Evolutionary conservation across 1,140 invertebrate species (phyloP), one percentile per base, ranked within the genome.

Genomic region (Monochamus saltuarius): DNA sequence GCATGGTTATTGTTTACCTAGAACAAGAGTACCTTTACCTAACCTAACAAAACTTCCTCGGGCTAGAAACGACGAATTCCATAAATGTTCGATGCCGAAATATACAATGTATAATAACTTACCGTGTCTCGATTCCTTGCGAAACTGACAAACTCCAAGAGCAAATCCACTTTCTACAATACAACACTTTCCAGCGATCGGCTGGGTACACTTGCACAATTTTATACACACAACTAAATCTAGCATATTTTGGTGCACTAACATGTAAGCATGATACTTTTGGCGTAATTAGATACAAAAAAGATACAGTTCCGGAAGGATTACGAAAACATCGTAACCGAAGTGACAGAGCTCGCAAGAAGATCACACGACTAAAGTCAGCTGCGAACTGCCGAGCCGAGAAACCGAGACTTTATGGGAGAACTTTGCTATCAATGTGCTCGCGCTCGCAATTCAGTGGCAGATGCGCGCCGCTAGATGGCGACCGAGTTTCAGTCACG

Each of bases 131-230:
- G 49, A 51, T 16, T 14, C 34, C 49, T 51, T 39, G 51, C 51
- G 51, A 53, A 53, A 53, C 17, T 39, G 29, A 38, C 38, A 19
- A 17, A 17, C 37, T 16, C 17, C 51, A 29, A 29, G 22, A 29
- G 22, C n/a, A 36, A 53, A 53, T 53, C 51, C 51, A 53, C 51
- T 53, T 53, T 53, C 51, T 53, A 53, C 36, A 53, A 22, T 19
- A 10, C 40, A 53, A 11, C 14, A 39, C 35, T 22, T 53, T 53
- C 37, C 51, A 53, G 51, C 51, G 14, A 19, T 40, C 11, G n/a
- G 16, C 35, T 19, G 16, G 7, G n/a, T 16, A 38, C 36, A 38
- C 14, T 19, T 19, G 7, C 13, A 53, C 38, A 53, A 53, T 29
- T 29, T 29, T 3, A 29, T 29, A 29, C 22, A 29, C 51, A 53